Conservation (phyloP, 2,797 vertebrate species). For the Acestrorhynchus altus region DNA sequence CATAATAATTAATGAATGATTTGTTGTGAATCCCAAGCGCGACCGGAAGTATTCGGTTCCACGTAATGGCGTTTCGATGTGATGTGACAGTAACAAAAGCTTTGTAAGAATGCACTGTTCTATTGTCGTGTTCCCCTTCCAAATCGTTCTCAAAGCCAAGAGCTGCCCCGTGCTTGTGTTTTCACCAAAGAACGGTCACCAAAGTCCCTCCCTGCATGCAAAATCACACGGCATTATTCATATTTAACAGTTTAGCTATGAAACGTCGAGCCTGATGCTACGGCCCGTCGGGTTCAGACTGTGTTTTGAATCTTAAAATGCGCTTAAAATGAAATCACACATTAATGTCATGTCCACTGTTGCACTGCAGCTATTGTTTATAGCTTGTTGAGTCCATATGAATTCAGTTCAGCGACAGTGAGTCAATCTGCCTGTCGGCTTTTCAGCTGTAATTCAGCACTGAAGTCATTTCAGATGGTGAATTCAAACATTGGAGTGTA, state of each 20-base stretch:
- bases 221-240: background rate
- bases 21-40: background rate
- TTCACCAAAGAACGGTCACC: conserved; percentile 1
- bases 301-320: conserved; percentile 9
- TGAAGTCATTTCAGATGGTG: too few species aligned
- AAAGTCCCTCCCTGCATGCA: background rate
- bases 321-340: background rate
- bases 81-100: background rate
- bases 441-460: too few species aligned
- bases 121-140: background rate
- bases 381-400: too few species aligned
- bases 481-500: too few species aligned
- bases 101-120: background rate
- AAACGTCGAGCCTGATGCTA: background rate
- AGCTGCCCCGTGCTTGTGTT: background rate
- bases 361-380: background rate
- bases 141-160: background rate
- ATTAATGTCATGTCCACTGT: background rate
- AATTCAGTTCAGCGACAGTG: too few species aligned
- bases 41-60: background rate
- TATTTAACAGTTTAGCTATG: background rate
- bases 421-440: too few species aligned
- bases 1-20: background rate
- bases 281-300: background rate
- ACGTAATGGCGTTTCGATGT: background rate